A percentile compares a stretch with the other conserved stretches of the same genome.
Conservation (phyloP, 1,140 invertebrate genomes). For the Thaumatotibia leucotreta region DNA sequence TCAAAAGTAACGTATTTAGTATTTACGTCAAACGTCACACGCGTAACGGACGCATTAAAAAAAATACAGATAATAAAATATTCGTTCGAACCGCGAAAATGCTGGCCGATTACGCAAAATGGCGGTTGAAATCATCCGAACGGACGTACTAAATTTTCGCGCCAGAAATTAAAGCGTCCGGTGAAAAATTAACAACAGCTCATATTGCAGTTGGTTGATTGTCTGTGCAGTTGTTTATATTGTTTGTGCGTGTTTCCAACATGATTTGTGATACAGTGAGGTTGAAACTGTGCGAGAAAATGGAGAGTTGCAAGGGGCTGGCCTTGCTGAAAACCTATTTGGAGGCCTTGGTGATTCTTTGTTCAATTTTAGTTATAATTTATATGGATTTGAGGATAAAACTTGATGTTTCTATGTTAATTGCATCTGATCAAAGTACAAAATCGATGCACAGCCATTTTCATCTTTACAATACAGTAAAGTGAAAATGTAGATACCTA, state of each 20-base stretch:
- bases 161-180: conserved; percentile 56
- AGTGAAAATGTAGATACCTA: too few relatives aligned
- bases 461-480: too few relatives aligned
- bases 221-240: conserved; percentile 30
- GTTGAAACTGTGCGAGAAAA: conserved; percentile 59
- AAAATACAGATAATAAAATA: not conserved
- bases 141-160: not conserved
- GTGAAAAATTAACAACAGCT: conserved; percentile 58
- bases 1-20: conserved; percentile 17
- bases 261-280: conserved; percentile 60
- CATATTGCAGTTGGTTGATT: conserved; percentile 28
- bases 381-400: too few relatives aligned
- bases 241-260: conserved; percentile 20
- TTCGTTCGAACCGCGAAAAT: not conserved
- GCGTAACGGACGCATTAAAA: too few relatives aligned
- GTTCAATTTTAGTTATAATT: too few relatives aligned
- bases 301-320: conserved; percentile 56
- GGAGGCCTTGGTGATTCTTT: conserved; percentile 49
- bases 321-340: conserved; percentile 56
- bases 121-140: not conserved
- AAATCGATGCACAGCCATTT: too few relatives aligned
- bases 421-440: too few relatives aligned
- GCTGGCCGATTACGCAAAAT: not conserved
- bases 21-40: not conserved
- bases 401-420: too few relatives aligned